Conservation (phyloP, 2,113 vertebrate genomes). For the Proteles cristata region DNA sequence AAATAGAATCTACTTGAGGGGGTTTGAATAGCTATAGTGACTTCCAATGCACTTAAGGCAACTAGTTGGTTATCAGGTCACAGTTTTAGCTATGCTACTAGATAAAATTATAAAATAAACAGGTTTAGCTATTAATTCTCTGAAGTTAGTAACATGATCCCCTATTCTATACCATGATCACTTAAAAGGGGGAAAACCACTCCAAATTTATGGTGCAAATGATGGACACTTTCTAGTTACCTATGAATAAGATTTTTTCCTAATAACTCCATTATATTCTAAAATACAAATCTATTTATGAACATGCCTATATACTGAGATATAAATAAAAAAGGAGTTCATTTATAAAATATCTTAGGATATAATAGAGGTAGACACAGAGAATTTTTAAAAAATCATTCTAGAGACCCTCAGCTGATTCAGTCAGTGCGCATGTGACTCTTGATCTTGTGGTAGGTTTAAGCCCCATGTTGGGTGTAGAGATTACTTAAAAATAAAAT, state of each 20-base stretch:
- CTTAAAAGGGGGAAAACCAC: neutral
- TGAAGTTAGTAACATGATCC: neutral
- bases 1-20: neutral
- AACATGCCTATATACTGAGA: neutral
- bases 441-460: neutral
- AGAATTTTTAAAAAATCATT: neutral
- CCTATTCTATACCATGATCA: neutral
- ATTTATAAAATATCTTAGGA: neutral
- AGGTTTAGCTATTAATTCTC: neutral
- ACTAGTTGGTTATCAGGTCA: neutral
- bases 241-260: neutral
- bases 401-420: neutral
- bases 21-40: neutral
- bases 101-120: neutral
- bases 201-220: neutral
- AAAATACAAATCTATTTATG: neutral
- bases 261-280: neutral
- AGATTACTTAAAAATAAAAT: neutral
- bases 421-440: neutral
- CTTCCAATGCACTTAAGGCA: neutral
- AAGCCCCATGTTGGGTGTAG: neutral
- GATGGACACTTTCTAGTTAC: neutral
- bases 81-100: neutral
- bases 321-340: neutral
- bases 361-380: neutral